These are phyloP conservation scores for Agrochola litura DNA, from an alignment of 2,888 invertebrate genomes.

Conservation along the genomic window DNA sequence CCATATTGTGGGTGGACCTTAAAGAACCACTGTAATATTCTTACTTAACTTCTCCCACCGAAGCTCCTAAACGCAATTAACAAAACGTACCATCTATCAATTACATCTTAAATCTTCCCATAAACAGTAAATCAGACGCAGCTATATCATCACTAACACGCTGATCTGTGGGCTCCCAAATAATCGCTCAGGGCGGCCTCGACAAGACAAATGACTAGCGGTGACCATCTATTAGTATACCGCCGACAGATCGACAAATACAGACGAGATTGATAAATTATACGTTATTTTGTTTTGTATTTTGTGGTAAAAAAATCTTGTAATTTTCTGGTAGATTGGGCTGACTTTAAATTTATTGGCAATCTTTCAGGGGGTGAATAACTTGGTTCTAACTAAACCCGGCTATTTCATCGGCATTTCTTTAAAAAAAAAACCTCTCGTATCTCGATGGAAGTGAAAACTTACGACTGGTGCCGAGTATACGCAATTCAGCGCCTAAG, in stretches of 20 bases:
- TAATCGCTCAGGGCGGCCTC: slow-evolving; percentile 52
- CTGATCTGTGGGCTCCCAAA: slow-evolving; percentile 37
- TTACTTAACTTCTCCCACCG: not conserved
- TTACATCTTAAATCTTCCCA: slow-evolving; percentile 35
- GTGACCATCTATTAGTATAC: slow-evolving; percentile 63
- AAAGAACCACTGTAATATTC: too few species aligned
- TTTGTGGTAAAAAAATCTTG: slow-evolving; percentile 30
- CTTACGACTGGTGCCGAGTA: too few species aligned
- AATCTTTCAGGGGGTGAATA: not conserved
- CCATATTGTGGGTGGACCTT: not conserved
- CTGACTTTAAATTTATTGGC: not conserved
- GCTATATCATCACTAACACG: slow-evolving; percentile 35
- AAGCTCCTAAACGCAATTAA: slow-evolving; percentile 31
- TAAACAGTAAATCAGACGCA: slow-evolving; percentile 43
- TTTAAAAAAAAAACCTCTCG: too few species aligned
- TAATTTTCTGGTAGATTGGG: slow-evolving; percentile 11
- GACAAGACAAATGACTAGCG: slow-evolving; percentile 62
- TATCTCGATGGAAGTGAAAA: too few species aligned
- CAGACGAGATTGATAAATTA: slow-evolving; percentile 48
- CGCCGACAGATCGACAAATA: slow-evolving; percentile 56
- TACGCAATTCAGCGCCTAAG: too few species aligned
- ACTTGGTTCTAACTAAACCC: not conserved
- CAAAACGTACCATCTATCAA: slow-evolving; percentile 28
- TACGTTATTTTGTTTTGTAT: slow-evolving; percentile 18
- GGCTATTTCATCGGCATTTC: not conserved